phyloP scores from a whole-genome alignment of 1,140 invertebrate genomes.

The Drosophila suzukii region DNA sequence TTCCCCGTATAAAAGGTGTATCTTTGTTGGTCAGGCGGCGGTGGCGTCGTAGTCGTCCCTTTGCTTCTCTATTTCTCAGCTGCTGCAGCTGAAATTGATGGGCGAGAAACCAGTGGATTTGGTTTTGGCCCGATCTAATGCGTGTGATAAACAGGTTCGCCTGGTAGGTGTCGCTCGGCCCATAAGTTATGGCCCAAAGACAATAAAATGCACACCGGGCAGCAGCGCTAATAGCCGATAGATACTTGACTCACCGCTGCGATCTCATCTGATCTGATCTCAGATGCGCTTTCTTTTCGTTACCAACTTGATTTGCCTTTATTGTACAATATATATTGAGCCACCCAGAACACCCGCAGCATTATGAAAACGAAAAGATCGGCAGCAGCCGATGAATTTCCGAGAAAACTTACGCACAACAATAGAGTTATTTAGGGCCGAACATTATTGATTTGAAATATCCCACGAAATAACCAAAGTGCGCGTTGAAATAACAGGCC shows the following conservation, averaged over 20 bases:
- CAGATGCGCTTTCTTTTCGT: conserved; percentile 47
- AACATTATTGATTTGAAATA: conserved; percentile 80
- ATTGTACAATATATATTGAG: conserved; percentile 28
- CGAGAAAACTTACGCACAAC: conserved; percentile 74
- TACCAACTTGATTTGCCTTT: conserved; percentile 52
- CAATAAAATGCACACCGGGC: conserved; percentile 83
- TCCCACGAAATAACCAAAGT: conserved; percentile 58
- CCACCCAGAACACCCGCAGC: conserved; percentile 66
- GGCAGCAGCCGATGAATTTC: conserved; percentile 54
- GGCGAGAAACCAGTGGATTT: conserved; percentile 18
- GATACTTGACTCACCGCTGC: conserved; percentile 55
- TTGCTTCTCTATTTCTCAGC: conserved; percentile 40
- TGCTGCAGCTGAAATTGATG: conserved; percentile 77
- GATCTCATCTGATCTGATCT: conserved; percentile 1
- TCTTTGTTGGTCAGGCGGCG: conserved; percentile 54
- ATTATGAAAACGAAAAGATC: conserved; percentile 12
- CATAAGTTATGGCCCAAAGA: conserved; percentile 77
- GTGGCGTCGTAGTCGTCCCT: conserved; percentile 33
- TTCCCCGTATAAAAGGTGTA: conserved; percentile 61
- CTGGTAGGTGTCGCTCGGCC: conserved; percentile 72
- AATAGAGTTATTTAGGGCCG: conserved; percentile 79
- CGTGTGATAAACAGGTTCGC: conserved; percentile 80
- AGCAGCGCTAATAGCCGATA: conserved; percentile 75
- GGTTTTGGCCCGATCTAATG: conserved; percentile 71
- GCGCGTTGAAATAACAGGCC: conserved; percentile 76